Conservation (phyloP, 2,113 vertebrate genomes). For the Platysteira castanea region DNA sequence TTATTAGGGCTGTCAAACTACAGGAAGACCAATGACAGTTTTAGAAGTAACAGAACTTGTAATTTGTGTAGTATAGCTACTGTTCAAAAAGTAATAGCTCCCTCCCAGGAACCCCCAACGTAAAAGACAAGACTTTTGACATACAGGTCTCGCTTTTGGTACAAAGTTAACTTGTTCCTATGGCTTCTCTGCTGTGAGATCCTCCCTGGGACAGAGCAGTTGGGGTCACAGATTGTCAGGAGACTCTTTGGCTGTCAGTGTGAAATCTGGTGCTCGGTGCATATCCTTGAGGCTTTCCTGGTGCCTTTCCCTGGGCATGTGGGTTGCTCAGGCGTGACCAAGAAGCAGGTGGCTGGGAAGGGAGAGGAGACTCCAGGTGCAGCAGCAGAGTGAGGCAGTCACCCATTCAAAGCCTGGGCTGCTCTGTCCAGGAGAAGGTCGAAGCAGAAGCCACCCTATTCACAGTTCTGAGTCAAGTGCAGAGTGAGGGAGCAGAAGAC, state of each 20-base stretch:
- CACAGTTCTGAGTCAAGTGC: background rate
- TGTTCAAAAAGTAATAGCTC: background rate
- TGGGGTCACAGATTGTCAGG: conserved; percentile 34
- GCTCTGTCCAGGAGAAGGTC: background rate
- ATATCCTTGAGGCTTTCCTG: background rate
- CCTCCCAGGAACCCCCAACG: rapidly evolving
- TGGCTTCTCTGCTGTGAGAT: background rate
- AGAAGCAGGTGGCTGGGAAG: background rate
- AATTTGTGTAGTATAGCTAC: background rate
- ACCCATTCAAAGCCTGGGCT: background rate
- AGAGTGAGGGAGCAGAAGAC: background rate
- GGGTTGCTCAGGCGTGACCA: background rate
- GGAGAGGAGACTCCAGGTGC: background rate
- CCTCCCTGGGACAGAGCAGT: background rate
- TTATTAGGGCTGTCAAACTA: background rate
- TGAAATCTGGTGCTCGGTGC: rapidly evolving
- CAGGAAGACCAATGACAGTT: background rate
- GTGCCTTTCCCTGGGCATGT: background rate
- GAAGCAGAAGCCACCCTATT: background rate
- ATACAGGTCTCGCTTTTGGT: background rate
- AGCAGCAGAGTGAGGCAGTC: background rate
- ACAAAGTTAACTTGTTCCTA: conserved; percentile 3
- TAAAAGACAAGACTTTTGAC: background rate
- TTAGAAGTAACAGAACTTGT: background rate
- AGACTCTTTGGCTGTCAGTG: conserved; percentile 45